Base-by-base conservation (phyloP, 1,140 invertebrate species). In the Cotesia typhae region DNA sequence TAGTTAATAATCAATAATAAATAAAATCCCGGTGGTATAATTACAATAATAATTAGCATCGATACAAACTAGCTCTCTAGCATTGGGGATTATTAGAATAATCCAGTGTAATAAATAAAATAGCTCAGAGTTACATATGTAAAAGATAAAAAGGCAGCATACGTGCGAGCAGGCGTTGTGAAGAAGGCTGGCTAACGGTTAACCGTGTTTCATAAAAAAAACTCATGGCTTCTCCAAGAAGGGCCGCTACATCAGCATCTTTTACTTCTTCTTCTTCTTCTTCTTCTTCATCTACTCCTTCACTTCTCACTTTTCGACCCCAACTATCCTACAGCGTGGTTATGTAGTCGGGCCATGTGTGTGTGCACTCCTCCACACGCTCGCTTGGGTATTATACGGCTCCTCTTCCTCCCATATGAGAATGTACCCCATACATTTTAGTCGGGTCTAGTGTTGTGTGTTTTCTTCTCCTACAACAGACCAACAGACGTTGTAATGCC, bases 171-270 rank as follows among this genome's bases (percentile, higher is more conserved):
- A 70, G 65, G 70, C 70, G 70, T 71, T 71, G 63, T 38, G 63
- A 71, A 53, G 70, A 71, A 71, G 70, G 63, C 61, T 66, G 38
- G 53, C 70, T 72, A 72, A 72, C 71, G 71, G 71, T 72, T 72
- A 47, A 20, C 38, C 17, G 51, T 57, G 35, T 59, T 61, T 47
- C 17, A 41, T 55, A 68, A 70, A 70, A 70, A 72, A 67, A 67
- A 20, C 67, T 67, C 38, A 36, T 59, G 37, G 70, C 64, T 72
- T 71, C 70, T 72, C 70, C 38, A 67, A 72, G 71, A 72, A 72
- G 71, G 71, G 71, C 64, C 71, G 36, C 10, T 47, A 47, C 41
- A 47, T 47, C 41, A 47, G 41, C 41, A 47, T 47, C 41, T 47
- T 7, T 47, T 47, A 47, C 41, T 47, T 47, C 41, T 47, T 47